Evolutionary conservation across 2,888 invertebrate species (phyloP), one percentile per base, ranked within the genome.

Genomic region (Chrysopilus asiliformis): DNA sequence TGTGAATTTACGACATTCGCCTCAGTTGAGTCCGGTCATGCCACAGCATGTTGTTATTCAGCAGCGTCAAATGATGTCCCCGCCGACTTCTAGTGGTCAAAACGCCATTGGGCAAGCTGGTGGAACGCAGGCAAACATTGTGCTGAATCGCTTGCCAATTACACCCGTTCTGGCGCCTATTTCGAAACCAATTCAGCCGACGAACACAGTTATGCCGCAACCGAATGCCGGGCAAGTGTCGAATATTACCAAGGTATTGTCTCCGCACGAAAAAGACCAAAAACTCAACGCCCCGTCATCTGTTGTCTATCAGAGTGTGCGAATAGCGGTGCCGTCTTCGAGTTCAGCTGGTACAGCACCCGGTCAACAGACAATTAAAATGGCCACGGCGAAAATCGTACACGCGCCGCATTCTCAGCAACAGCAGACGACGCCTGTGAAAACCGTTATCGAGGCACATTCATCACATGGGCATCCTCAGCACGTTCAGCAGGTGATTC

Each of bases 121-220:
- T 63, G 52, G 55, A 66, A 48, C 30, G n/a, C 7, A 26, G 4
- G 13, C 40, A 8, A 44, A 34, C 18, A 30, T 44, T 1, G 22
- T 44, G 4, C 65, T 70, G 39, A 72, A 67, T 49, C 56, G 74
- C 31, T 55, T 74, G 40, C 72, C 74, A 18, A 68, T 72, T 27
- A 68, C 72, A 16, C 68, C 74, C 25, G 67, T 74, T 17, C 57
- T 73, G 47, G 58, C 69, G 10, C 67, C 68, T 18, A 70, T 70
- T 47, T 62, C 72, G 5, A 74, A 74, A 56, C 69, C 72, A 42
- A 51, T 72, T 24, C 70, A 64, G 53, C 53, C 67, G 2, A 67
- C 65, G 37, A 70, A 67, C 39, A 55, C 62, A 20, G 47, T 58
- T 36, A 45, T 63, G 25, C 60, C 61, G 33, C 63, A 63, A 43